These are phyloP conservation scores for Patella vulgata DNA, from an alignment of 1,140 invertebrate species.

Conservation along the genomic window DNA sequence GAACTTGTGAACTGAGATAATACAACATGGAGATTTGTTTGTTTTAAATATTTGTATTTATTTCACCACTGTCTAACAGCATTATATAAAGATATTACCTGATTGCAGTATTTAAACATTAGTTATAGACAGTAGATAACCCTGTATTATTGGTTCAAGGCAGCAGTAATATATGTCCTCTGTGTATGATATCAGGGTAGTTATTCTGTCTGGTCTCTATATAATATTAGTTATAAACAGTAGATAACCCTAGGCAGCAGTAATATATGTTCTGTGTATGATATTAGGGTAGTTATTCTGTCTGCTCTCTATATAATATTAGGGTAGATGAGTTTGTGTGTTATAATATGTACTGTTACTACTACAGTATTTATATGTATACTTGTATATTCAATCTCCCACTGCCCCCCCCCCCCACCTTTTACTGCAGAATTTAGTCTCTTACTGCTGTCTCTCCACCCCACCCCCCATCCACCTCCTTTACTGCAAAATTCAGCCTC, in stretches of 20 bases:
- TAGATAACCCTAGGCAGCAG: slow-evolving; percentile 14
- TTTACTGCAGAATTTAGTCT: not conserved
- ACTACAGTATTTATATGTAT: slow-evolving; percentile 1
- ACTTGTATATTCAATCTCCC: not conserved
- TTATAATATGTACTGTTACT: slow-evolving; percentile 3
- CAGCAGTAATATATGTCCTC: not conserved
- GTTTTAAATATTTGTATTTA: no score
- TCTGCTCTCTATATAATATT: slow-evolving; percentile 4
- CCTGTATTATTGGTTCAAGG: no score
- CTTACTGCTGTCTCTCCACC: not conserved
- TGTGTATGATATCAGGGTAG: not conserved
- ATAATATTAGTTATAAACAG: not conserved
- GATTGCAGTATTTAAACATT: no score
- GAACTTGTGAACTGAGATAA: no score
- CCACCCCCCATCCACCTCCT: not conserved
- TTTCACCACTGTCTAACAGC: no score
- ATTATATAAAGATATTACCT: no score
- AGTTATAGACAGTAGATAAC: not conserved
- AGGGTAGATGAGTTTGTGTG: slow-evolving; percentile 1
- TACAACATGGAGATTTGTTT: no score
- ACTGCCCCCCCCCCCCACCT: not conserved
- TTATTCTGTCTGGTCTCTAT: slow-evolving; percentile 3
- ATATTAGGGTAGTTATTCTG: not conserved
- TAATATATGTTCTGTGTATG: not conserved
- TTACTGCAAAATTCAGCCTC: not conserved